Evolutionary conservation across 2,888 invertebrate genomes (phyloP), one percentile per base, ranked within the genome.

Genomic region (Dichetophora obliterata): DNA sequence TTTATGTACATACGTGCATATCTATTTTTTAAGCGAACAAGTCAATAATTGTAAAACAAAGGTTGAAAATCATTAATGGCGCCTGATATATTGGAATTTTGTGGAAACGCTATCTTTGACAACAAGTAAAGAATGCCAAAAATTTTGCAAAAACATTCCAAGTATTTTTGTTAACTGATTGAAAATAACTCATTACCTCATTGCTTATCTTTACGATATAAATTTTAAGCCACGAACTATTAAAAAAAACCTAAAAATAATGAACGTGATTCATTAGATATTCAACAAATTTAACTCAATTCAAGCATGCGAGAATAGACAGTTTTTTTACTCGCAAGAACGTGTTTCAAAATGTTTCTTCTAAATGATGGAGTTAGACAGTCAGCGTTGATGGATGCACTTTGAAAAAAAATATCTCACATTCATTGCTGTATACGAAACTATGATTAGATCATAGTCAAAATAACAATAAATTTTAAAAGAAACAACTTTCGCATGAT

Each of bases 151-250:
- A 43, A 43, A 43, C 43, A 11, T 43, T 43, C 43, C 43, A 43
- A 11, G 11, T 14, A 1, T 59, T 59, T 57, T 59, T 22, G 16
- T 37, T n/a, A 66, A 22, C 37, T 37, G 5, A 43, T 34, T 66
- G 66, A 37, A 66, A 66, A 66, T 66, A 66, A 66, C 43, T 37
- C 22, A 66, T 66, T 66, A 66, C 37, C 66, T 66, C 66, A 66
- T 37, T 43, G 37, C 43, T 11, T 19, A 43, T 43, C 43, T 11
- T 43, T 11, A 34, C 43, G 66, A 43, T 37, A 59, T 59, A 14
- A 27, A 22, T 8, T 22, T 27, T 24, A 22, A 9, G 57, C n/a
- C 57, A 59, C 27, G 0, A 19, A 59, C 3, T 24, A 22, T 24
- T 3, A 14, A 22, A 59, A 9, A 24, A 19, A 22, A 24, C 6